Percentiles rank a stretch among this genome's conserved stretches.
Conservation (phyloP, 2,888 invertebrate genomes). For the Oscheius onirici region DNA sequence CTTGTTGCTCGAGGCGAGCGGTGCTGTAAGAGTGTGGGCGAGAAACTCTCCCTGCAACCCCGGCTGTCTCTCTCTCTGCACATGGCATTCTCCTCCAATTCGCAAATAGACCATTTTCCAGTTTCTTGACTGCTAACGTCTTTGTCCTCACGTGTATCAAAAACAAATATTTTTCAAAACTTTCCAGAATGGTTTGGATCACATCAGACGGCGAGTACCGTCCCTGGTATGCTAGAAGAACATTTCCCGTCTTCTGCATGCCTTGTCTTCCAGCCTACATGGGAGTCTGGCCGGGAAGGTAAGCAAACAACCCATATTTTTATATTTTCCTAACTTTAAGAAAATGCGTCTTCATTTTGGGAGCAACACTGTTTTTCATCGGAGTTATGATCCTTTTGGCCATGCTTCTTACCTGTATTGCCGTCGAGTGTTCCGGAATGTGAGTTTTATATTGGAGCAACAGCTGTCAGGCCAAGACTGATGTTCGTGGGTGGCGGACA, state of each 20-base stretch:
- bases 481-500: slow-evolving; percentile 17
- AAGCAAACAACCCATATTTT: not conserved
- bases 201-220: slow-evolving; percentile 57
- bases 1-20: slow-evolving; percentile 7
- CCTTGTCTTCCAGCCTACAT: slow-evolving; percentile 69
- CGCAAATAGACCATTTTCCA: slow-evolving; percentile 3
- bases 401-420: slow-evolving; percentile 68
- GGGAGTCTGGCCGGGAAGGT: slow-evolving; percentile 67
- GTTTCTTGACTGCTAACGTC: too few relatives aligned
- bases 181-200: slow-evolving; percentile 21
- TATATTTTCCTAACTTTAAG: slow-evolving; percentile 38
- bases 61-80: slow-evolving; percentile 19
- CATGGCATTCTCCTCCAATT: slow-evolving; percentile 21
- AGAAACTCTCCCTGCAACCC: slow-evolving; percentile 21
- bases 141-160: too few relatives aligned
- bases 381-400: slow-evolving; percentile 68
- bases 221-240: slow-evolving; percentile 67
- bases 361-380: slow-evolving; percentile 66
- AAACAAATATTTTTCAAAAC: not conserved
- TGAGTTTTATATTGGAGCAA: slow-evolving; percentile 40
- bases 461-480: not conserved
- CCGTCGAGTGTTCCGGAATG: slow-evolving; percentile 67
- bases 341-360: slow-evolving; percentile 64
- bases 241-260: slow-evolving; percentile 69
- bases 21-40: slow-evolving; percentile 30